A percentile compares a stretch with the other conserved stretches of the same genome.
phyloP scores from a whole-genome alignment of 2,888 invertebrate genomes.

The Drosophila picticornis region DNA sequence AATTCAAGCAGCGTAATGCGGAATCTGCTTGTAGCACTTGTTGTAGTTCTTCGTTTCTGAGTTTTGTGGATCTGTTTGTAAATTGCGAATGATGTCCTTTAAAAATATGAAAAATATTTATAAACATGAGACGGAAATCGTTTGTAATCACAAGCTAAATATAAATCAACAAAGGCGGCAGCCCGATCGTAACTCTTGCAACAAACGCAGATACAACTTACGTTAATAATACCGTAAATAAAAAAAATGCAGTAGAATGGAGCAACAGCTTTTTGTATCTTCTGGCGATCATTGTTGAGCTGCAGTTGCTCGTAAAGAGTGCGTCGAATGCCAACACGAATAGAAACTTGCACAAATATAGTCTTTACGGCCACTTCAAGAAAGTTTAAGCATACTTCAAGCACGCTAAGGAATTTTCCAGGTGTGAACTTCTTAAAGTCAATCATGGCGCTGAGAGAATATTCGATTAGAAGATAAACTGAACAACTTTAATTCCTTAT shows the following conservation, averaged over 20 bases:
- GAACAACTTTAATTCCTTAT: neutral
- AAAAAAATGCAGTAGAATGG: slow-evolving; percentile 31
- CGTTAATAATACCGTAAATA: slow-evolving; percentile 26
- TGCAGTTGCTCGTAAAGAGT: neutral
- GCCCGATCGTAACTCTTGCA: slow-evolving; percentile 1
- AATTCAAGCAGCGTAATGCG: slow-evolving; percentile 17
- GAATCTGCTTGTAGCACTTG: slow-evolving; percentile 47
- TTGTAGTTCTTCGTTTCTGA: slow-evolving; percentile 40
- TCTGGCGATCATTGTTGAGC: slow-evolving; percentile 24
- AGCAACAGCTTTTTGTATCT: slow-evolving; percentile 40
- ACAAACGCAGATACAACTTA: slow-evolving; percentile 28
- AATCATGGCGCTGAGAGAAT: slow-evolving; percentile 24
- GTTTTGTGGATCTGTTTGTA: slow-evolving; percentile 25
- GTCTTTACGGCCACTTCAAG: slow-evolving; percentile 35
- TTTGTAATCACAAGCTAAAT: slow-evolving; percentile 34
- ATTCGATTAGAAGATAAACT: slow-evolving; percentile 39
- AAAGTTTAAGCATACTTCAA: slow-evolving; percentile 43
- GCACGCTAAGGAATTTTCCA: slow-evolving; percentile 38
- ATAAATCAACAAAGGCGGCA: slow-evolving; percentile 47
- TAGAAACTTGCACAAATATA: neutral
- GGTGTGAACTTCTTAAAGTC: slow-evolving; percentile 26
- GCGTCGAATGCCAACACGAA: neutral
- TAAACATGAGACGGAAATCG: slow-evolving; percentile 25
- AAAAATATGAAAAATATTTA: slow-evolving; percentile 37
- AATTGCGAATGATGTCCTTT: slow-evolving; percentile 38